A percentile compares a stretch with the other conserved stretches of the same genome.
Conservation (phyloP, 2,888 invertebrate species). For the Geophilus truncorum region DNA sequence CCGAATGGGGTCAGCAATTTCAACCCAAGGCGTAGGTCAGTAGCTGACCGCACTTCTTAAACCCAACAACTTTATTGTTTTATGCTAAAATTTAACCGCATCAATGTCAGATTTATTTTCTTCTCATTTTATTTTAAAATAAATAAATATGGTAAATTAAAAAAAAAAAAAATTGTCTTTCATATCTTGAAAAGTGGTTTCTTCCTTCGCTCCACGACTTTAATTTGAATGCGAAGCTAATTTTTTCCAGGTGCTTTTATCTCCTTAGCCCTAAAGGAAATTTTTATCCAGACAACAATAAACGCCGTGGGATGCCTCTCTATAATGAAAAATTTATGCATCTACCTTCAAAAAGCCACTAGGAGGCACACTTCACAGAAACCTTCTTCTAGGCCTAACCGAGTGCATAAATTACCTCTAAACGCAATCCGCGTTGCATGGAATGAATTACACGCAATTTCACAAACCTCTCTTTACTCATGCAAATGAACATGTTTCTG, state of each 20-base stretch:
- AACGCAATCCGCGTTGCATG: not conserved
- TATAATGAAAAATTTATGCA: slow-evolving; percentile 6
- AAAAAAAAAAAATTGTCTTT: no score
- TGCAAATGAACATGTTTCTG: not conserved
- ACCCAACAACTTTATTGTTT: not conserved
- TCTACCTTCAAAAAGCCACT: not conserved
- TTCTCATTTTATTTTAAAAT: not conserved
- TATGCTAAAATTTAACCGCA: not conserved
- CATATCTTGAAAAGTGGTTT: not conserved
- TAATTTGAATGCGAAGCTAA: not conserved
- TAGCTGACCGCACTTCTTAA: slow-evolving; percentile 13
- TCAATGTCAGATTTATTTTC: not conserved
- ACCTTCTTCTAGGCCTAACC: not conserved
- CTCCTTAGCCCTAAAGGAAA: not conserved
- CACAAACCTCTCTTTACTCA: not conserved
- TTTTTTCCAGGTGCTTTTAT: not conserved
- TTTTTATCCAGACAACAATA: slow-evolving; percentile 6
- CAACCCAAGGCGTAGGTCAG: slow-evolving; percentile 4
- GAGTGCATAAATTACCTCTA: not conserved
- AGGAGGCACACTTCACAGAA: not conserved
- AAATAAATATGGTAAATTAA: not conserved
- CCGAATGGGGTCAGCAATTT: not conserved
- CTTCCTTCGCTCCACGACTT: not conserved
- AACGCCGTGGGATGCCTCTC: not conserved
- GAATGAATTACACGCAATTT: not conserved